Evolutionary conservation across 2,113 vertebrate genomes (phyloP), one percentile per base, ranked within the genome.

Genomic region (Oophaga pumilio): DNA sequence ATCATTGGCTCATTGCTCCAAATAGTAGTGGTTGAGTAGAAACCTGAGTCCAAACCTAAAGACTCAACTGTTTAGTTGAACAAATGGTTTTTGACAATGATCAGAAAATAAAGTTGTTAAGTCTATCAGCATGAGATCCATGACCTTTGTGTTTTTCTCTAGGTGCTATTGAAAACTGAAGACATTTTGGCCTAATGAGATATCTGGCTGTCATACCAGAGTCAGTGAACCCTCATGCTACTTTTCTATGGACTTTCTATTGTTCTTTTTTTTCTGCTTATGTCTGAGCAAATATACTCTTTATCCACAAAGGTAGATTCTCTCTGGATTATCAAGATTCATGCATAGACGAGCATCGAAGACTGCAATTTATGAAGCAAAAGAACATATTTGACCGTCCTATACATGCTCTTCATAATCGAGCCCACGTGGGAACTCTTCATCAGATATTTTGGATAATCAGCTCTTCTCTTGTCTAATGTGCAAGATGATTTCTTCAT

Each of bases 141-240:
- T 56, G 24, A 14, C 56, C 11, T 1, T 77, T 77, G 11, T 77
- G n/a, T 60, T 73, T 73, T 78, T n/a, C 60, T 82, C 7, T 69
- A 88, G 87, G 87, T 60, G 50, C 87, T 66, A 76, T 88, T 68
- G 87, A 88, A 52, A 88, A 88, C 71, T 88, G 81, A 84, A 84
- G 69, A 43, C 4, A 17, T 12, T 24, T 78, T 15, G 33, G 18
- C 13, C 20, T 78, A 13, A 60, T 14, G 13, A 18, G n/a, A 69
- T 10, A 79, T 66, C 62, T 11, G 28, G 60, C 20, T 26, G 73
- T 64, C 28, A 56, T 43, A 33, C n/a, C 17, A 64, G 50, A 56
- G 24, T 64, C 60, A 86, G 20, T 33, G 50, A 68, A 43, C 60
- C 60, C 59, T 66, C 60, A 69, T n/a, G 22, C 22, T 56, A 64